These are phyloP conservation scores for Pteronotus mesoamericanus DNA, from an alignment of 2,797 vertebrate genomes.

Conservation along the genomic window DNA sequence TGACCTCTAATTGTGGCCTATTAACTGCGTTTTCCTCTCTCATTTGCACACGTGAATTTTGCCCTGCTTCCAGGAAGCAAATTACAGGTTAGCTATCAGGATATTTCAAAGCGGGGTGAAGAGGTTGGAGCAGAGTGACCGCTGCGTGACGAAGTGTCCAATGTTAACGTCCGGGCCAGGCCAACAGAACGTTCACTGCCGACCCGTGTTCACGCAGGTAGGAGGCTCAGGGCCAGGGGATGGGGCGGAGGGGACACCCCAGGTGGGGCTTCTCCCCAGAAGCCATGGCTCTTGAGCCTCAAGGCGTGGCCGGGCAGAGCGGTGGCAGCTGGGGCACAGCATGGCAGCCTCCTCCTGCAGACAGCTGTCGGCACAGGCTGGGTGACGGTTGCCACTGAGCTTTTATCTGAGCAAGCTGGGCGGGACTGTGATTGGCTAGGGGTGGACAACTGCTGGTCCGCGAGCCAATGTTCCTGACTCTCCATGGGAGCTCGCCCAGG, in stretches of 20 bases:
- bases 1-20: neutral
- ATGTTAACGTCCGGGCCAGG: conserved; percentile 69
- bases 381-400: accelerated
- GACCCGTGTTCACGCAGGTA: conserved; percentile 80
- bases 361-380: neutral
- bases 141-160: conserved; percentile 82
- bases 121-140: conserved; percentile 76
- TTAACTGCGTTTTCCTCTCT: conserved; percentile 53
- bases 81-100: conserved; percentile 76
- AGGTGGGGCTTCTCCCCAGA: neutral
- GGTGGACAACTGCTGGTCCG: accelerated
- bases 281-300: neutral
- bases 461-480: too few species aligned
- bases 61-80: conserved; percentile 74
- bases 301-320: accelerated
- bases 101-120: conserved; percentile 78
- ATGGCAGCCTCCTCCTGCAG: accelerated
- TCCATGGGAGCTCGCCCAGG: accelerated
- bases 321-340: neutral
- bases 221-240: neutral
- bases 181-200: conserved; percentile 76
- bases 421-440: neutral
- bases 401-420: neutral
- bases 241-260: accelerated
- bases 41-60: neutral